These are phyloP conservation scores for Martes martes DNA, from an alignment of 2,113 vertebrate species.

Conservation along the genomic window DNA sequence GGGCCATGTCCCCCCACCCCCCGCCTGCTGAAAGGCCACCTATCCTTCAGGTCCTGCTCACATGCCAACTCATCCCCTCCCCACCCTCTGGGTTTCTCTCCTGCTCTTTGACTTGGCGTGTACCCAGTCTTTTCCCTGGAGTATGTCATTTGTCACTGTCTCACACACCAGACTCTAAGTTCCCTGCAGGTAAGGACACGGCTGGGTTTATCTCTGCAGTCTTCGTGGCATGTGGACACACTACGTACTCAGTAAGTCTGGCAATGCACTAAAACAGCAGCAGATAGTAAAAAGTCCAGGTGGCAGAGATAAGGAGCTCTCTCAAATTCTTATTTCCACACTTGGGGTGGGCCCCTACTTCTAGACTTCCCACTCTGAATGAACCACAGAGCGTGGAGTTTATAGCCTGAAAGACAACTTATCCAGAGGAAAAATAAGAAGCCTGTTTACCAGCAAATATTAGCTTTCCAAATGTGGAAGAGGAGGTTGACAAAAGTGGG, in stretches of 20 bases:
- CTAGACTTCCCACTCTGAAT: background rate
- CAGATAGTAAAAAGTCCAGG: background rate
- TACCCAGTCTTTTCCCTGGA: background rate
- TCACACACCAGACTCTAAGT: background rate
- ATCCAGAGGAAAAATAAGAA: background rate
- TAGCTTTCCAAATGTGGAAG: background rate
- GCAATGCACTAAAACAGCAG: background rate
- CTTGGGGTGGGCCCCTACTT: background rate
- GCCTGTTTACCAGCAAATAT: background rate
- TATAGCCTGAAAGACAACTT: background rate
- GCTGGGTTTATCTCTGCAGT: background rate
- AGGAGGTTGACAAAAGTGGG: background rate
- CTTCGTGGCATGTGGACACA: background rate
- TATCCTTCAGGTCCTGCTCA: background rate
- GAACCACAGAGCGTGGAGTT: background rate
- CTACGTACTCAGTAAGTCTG: background rate
- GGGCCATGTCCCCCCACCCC: rapidly evolving
- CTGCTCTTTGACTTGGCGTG: background rate
- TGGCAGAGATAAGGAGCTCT: background rate
- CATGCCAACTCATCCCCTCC: background rate
- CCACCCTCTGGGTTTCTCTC: background rate
- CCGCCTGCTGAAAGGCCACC: background rate
- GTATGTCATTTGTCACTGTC: background rate
- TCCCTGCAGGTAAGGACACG: background rate
- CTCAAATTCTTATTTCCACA: background rate